Evolutionary conservation across 2,888 invertebrate genomes (phyloP).

Genomic region (Rhamphomyia laevipes): DNA sequence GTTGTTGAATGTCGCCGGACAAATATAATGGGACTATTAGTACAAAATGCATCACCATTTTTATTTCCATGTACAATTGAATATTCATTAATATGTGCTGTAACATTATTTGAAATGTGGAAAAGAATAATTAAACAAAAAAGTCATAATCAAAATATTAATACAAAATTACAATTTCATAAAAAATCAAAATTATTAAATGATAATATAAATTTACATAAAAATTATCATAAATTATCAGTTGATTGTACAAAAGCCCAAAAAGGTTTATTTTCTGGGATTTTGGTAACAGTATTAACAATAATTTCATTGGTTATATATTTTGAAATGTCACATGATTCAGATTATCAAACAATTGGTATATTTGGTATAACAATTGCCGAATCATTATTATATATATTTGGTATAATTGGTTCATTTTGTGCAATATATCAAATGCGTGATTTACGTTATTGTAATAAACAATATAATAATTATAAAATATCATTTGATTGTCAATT

Average conservation of each 20-base stretch:
- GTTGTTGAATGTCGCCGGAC: constrained; percentile 43
- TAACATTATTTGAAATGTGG: constrained; percentile 84
- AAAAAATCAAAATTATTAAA: constrained; percentile 10
- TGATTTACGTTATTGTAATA: constrained; percentile 33
- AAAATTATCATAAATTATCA: constrained; percentile 51
- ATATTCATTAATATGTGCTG: constrained; percentile 83
- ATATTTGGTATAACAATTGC: too few relatives aligned
- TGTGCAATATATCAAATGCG: constrained; percentile 51
- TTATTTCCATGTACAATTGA: constrained; percentile 83
- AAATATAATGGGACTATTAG: constrained; percentile 56
- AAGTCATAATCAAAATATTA: constrained; percentile 4
- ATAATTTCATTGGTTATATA: constrained; percentile 82
- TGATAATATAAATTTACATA: not conserved
- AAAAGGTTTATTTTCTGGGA: constrained; percentile 61
- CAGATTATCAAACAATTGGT: too few relatives aligned
- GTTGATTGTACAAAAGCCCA: constrained; percentile 79
- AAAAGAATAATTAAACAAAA: constrained; percentile 42
- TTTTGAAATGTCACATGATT: constrained; percentile 42
- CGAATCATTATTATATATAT: constrained; percentile 42
- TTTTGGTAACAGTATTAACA: constrained; percentile 66
- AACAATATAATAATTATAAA: constrained; percentile 38
- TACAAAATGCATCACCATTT: constrained; percentile 63
- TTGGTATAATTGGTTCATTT: too few relatives aligned
- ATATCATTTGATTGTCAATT: constrained; percentile 60
- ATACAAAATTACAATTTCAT: constrained; percentile 22